Conservation (phyloP, 2,113 vertebrate genomes). For the Rissa tridactyla region DNA sequence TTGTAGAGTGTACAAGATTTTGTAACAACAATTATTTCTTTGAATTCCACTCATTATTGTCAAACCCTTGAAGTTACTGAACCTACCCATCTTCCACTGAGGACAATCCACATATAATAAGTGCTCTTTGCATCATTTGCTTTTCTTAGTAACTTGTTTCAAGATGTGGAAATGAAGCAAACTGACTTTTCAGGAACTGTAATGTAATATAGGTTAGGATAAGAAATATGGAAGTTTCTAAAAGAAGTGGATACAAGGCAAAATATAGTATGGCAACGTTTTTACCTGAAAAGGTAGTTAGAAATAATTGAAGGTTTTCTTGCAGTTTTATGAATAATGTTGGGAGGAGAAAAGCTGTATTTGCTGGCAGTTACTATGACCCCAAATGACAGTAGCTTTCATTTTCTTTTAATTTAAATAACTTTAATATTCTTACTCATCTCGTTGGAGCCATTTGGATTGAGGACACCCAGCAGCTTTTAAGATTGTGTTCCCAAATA, state of each 20-base stretch:
- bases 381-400: not conserved
- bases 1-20: not conserved
- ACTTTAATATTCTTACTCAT: not conserved
- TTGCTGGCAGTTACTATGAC: not conserved
- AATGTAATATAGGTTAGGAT: not conserved
- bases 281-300: not conserved
- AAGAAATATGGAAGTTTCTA: not conserved
- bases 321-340: not conserved
- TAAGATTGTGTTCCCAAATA: not conserved
- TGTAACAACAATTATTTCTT: not conserved
- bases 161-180: not conserved
- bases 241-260: not conserved
- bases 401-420: conserved; percentile 10
- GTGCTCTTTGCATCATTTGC: not conserved
- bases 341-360: not conserved
- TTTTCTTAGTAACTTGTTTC: not conserved
- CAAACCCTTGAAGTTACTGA: not conserved
- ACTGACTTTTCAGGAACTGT: not conserved
- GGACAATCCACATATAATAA: not conserved
- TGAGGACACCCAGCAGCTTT: not conserved
- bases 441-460: not conserved
- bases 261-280: not conserved
- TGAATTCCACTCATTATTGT: not conserved
- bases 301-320: not conserved
- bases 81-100: not conserved